These are phyloP conservation scores for Carassius carassius DNA, from an alignment of 2,113 vertebrate species.

Conservation along the genomic window DNA sequence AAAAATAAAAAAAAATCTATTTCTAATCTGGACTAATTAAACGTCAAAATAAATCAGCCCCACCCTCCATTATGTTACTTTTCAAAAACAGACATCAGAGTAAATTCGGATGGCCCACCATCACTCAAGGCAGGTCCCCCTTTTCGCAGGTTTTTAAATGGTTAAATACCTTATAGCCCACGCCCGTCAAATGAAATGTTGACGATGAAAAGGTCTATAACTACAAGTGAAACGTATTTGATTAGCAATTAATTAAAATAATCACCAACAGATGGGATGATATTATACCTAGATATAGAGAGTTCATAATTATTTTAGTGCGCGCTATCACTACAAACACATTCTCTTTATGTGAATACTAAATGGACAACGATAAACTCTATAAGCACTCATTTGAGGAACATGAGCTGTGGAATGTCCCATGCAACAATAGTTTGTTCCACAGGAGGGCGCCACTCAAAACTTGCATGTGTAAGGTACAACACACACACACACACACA, in stretches of 20 bases:
- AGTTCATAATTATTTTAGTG: background rate
- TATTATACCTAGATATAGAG: background rate
- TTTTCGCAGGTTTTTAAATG: slow-evolving; percentile 28
- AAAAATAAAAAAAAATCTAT: slow-evolving; percentile 32
- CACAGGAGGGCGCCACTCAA: slow-evolving; percentile 53
- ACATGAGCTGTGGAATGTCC: background rate
- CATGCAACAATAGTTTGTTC: slow-evolving; percentile 9
- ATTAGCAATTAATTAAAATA: slow-evolving; percentile 28
- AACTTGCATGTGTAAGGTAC: slow-evolving; percentile 4
- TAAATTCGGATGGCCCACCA: slow-evolving; percentile 43
- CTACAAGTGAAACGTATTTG: slow-evolving; percentile 28
- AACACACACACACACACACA: no score
- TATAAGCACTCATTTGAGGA: background rate
- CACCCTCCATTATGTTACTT: slow-evolving; percentile 41
- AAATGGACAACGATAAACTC: background rate
- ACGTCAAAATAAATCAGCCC: slow-evolving; percentile 27
- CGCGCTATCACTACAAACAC: background rate
- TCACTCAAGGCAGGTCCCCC: slow-evolving; percentile 47
- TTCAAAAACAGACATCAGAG: slow-evolving; percentile 29
- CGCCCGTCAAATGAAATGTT: slow-evolving; percentile 28
- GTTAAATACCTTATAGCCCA: slow-evolving; percentile 30
- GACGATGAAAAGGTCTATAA: slow-evolving; percentile 20
- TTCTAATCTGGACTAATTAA: slow-evolving; percentile 33
- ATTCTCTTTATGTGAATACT: background rate
- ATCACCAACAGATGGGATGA: background rate